Evolutionary conservation across 2,888 invertebrate genomes (phyloP), one percentile per base, ranked within the genome.

Genomic region (Tenthredo livida): DNA sequence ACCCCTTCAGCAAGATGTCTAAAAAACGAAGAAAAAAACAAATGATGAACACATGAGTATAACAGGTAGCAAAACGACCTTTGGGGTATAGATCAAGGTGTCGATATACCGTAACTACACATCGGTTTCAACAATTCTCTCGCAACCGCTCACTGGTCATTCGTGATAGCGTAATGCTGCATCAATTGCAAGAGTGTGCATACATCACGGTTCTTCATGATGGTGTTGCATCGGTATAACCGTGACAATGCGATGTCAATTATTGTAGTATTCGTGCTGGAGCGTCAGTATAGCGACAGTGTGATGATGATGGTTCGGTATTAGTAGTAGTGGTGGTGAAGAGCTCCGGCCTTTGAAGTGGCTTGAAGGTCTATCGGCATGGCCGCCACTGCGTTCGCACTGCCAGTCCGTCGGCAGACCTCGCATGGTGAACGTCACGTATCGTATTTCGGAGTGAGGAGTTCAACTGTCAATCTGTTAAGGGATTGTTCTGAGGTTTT

Each of bases 281-380:
- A 25, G 25, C 77, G n/a, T 29, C 33, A 40, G 61, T 17, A 61
- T 25, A 50, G 77, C 21, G 12, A 17, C 54, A 29, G 29, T 54
- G 37, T 7, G 77, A 54, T 77, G 54, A 54, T 54, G 77, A 54
- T 77, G 50, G 61, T 80, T n/a, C 43, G 21, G 25, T 47, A 29
- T 43, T 15, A 61, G 67, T 67, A 25, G 83, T 67, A 43, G 83
- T 83, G 33, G 83, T 83, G 10, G 43, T 67, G 37, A 80, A 80
- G 54, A 47, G 43, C 67, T 83, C 83, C 83, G 67, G 83, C 83
- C 83, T 83, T 83, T 83, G 83, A 83, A 83, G 83, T 70, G 70
- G 83, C 83, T 54, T 47, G 43, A 65, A 50, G 83, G 83, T 83
- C 83, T 83, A 83, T 83, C 83, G 83, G 83, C 83, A 83, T 83